A percentile compares a stretch with the other conserved stretches of the same genome.
These are phyloP conservation scores for Drosophila rubida DNA, from an alignment of 2,888 invertebrate species.

Conservation along the genomic window DNA sequence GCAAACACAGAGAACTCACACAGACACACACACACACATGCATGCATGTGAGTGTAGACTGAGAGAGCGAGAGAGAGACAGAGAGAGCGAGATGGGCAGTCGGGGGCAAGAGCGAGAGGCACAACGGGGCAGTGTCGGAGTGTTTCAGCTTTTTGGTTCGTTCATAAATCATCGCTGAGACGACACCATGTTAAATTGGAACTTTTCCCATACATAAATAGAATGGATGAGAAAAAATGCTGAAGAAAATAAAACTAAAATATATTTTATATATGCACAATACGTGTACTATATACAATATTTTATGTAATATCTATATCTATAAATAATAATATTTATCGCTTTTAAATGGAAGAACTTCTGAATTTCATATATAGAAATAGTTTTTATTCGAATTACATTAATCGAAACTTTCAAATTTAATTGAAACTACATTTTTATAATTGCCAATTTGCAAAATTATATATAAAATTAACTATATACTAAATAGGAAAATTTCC, in stretches of 20 bases:
- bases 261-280: constrained; percentile 3
- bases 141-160: constrained; percentile 67
- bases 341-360: neutral
- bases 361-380: too few species aligned
- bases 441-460: too few species aligned
- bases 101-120: constrained; percentile 20
- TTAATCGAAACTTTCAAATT: too few species aligned
- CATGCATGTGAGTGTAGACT: constrained; percentile 31
- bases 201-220: constrained; percentile 81
- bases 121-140: constrained; percentile 48
- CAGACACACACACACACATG: constrained; percentile 30
- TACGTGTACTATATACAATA: neutral
- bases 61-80: constrained; percentile 8
- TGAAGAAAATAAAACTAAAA: constrained; percentile 32
- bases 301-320: neutral
- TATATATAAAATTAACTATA: too few species aligned
- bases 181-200: constrained; percentile 82
- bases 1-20: constrained; percentile 41
- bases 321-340: neutral
- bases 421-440: too few species aligned
- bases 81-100: neutral
- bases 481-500: too few species aligned
- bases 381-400: too few species aligned
- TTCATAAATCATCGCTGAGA: constrained; percentile 80
- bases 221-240: constrained; percentile 51